Evolutionary conservation across 2,797 vertebrate species (phyloP).

Genomic region (Sebastes minor): DNA sequence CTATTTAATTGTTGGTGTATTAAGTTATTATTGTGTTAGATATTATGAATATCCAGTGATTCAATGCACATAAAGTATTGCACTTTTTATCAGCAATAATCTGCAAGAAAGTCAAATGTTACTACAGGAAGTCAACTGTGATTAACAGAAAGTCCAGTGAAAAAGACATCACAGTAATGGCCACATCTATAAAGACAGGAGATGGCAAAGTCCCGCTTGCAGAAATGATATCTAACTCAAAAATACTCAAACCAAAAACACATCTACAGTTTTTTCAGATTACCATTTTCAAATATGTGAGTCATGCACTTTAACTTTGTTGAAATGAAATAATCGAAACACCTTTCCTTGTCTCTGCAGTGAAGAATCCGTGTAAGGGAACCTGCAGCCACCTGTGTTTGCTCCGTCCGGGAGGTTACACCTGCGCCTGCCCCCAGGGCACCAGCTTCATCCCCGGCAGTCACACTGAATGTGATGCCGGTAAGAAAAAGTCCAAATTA

Average conservation of each 20-base stretch:
- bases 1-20: background rate
- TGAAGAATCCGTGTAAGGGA: conserved; percentile 79
- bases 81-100: background rate
- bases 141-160: background rate
- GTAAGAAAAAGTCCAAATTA: conserved; percentile 19
- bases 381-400: conserved; percentile 81
- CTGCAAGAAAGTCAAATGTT: background rate
- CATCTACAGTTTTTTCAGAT: background rate
- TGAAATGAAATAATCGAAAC: background rate
- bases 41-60: background rate
- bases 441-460: conserved; percentile 69
- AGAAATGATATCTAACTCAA: background rate
- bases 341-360: conserved; percentile 40
- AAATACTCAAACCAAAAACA: background rate
- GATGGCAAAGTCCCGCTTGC: background rate
- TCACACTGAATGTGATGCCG: conserved; percentile 75
- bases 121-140: background rate
- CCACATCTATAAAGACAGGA: background rate
- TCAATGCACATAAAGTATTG: background rate
- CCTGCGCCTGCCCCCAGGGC: conserved; percentile 79
- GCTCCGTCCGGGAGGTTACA: conserved; percentile 76
- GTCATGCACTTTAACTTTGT: background rate
- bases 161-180: background rate
- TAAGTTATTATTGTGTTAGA: background rate
- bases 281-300: background rate